These are phyloP conservation scores for Cercopithecus mitis DNA, from an alignment of 2,797 vertebrate genomes.

Conservation along the genomic window DNA sequence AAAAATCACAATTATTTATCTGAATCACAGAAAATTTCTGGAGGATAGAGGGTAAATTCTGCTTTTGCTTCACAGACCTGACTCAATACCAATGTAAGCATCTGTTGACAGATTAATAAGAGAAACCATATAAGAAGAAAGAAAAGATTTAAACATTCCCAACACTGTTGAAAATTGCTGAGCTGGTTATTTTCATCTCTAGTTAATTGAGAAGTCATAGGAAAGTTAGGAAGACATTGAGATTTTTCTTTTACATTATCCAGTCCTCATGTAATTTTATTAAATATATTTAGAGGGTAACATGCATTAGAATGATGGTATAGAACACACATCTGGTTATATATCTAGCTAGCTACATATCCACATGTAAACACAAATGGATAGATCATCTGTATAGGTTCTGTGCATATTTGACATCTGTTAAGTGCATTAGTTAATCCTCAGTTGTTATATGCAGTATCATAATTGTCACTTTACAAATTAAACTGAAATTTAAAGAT, in stretches of 20 bases:
- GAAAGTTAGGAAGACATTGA: background rate
- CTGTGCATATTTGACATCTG: background rate
- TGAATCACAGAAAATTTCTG: slow-evolving; percentile 46
- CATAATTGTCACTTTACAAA: background rate
- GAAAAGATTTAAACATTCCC: background rate
- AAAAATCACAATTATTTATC: slow-evolving; percentile 26
- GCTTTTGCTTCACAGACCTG: background rate
- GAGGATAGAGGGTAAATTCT: background rate
- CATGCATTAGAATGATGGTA: background rate
- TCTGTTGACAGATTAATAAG: slow-evolving; percentile 25
- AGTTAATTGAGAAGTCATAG: background rate
- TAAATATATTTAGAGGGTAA: background rate
- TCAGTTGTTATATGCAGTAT: background rate
- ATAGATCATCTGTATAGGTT: background rate
- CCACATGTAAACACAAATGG: background rate
- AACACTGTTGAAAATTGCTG: background rate
- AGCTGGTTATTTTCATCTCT: background rate
- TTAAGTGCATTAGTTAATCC: background rate
- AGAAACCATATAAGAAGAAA: background rate
- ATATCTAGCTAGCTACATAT: background rate
- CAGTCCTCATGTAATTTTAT: background rate
- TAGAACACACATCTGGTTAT: background rate
- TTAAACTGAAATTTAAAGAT: background rate
- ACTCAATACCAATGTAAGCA: background rate
- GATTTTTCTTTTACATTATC: background rate